Evolutionary conservation across 2,888 invertebrate species (phyloP), one percentile per base, ranked within the genome.

Genomic region (Acanthoscelides obtectus): DNA sequence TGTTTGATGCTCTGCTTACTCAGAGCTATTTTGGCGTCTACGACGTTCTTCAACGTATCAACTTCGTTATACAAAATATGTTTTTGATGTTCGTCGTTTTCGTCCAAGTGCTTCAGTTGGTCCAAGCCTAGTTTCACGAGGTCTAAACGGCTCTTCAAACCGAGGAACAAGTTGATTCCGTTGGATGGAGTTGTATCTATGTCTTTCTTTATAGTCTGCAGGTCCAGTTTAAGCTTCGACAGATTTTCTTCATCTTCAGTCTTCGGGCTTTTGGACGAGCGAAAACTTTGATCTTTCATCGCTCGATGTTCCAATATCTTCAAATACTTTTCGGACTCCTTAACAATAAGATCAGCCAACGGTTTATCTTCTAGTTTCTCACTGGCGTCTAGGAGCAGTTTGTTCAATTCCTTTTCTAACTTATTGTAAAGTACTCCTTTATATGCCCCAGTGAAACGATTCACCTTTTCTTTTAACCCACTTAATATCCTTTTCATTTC

Each of bases 231-330:
- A 8, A 79, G 73, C 70, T 76, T 78, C 0, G 69, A 67, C 67
- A 77, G 70, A 20, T 68, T 72, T n/a, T 72, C 66, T 66, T 75
- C 74, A 17, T 75, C 72, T 27, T 74, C 73, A n/a, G 69, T 22
- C 70, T 45, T 69, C 2, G 68, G 20, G 17, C 66, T 27, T 64
- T 64, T 72, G 6, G 67, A 20, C 8, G 45, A 70, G 22, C 74
- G 73, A 66, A 79, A 78, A 66, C 77, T 78, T 74, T 76, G 78
- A n/a, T 75, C 78, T 64, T 75, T 73, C 1, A 74, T 75, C 0
- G 80, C 73, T 69, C 77, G 76, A 20, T 80, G 75, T 69, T 81
- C 81, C 22, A 81, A 68, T 67, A 81, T 81, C 71, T 78, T 79
- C 22, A 79, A 70, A n/a, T 77, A 71, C 63, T 77, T 78, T 68